These are phyloP conservation scores for Meriones unguiculatus DNA, from an alignment of 2,113 vertebrate genomes.

Conservation along the genomic window DNA sequence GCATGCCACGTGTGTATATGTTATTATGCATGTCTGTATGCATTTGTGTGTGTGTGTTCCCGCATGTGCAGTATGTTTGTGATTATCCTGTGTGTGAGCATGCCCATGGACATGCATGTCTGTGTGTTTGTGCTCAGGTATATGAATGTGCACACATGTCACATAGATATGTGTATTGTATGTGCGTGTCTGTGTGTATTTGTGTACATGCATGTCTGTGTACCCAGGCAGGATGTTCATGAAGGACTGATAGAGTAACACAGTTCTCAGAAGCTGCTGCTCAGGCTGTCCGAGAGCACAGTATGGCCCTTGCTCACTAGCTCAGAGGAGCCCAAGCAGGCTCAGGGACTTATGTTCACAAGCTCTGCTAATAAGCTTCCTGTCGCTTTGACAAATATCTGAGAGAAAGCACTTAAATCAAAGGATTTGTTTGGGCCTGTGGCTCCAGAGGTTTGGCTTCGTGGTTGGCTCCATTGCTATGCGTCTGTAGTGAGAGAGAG, in stretches of 20 bases:
- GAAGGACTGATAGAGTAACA: background rate
- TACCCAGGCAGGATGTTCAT: too few species aligned
- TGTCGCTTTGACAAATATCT: background rate
- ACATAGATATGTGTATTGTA: accelerated
- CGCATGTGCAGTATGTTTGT: background rate
- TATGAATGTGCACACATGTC: background rate
- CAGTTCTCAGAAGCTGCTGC: accelerated
- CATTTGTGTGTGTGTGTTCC: background rate
- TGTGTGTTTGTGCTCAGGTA: background rate
- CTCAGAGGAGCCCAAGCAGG: accelerated
- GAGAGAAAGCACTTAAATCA: background rate
- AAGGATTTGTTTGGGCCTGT: background rate
- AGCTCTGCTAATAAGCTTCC: background rate
- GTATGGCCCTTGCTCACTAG: accelerated
- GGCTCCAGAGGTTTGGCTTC: background rate
- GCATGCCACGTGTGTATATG: background rate
- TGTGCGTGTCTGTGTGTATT: background rate
- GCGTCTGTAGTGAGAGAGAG: background rate
- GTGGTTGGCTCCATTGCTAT: background rate
- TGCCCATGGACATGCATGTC: accelerated
- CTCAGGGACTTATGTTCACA: accelerated
- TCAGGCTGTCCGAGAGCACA: background rate
- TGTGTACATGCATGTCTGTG: background rate
- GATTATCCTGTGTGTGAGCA: too few species aligned
- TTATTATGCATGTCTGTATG: background rate